Conservation (phyloP, 2,888 invertebrate species). For the Labia minor region DNA sequence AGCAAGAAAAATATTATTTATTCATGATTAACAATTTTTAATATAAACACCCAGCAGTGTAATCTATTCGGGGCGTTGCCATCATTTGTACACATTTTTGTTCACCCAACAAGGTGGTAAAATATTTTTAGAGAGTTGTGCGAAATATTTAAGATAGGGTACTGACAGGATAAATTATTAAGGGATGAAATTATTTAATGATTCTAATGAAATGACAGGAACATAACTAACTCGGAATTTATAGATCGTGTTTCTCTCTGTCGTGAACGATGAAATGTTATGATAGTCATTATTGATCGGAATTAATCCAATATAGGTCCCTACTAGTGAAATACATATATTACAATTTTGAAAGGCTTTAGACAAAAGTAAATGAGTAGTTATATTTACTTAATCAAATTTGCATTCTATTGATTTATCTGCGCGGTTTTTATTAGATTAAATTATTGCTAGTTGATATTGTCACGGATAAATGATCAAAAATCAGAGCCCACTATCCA, state of each 20-base stretch:
- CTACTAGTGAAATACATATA: too few species aligned
- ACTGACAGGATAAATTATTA: neutral
- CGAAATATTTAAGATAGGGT: neutral
- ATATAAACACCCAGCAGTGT: neutral
- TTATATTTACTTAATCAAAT: too few species aligned
- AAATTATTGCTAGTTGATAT: too few species aligned
- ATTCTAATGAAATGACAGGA: neutral
- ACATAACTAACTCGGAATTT: neutral
- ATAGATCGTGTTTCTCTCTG: neutral
- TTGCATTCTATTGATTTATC: too few species aligned
- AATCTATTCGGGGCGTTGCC: neutral
- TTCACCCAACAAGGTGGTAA: neutral
- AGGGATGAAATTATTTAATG: neutral
- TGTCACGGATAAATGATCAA: too few species aligned
- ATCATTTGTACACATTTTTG: neutral
- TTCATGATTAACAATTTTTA: slow-evolving; percentile 13
- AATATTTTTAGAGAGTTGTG: too few species aligned
- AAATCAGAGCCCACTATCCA: too few species aligned
- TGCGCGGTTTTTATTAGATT: too few species aligned
- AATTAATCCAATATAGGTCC: neutral
- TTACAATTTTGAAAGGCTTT: too few species aligned
- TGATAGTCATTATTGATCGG: slow-evolving; percentile 1
- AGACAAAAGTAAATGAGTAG: too few species aligned
- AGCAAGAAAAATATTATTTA: neutral
- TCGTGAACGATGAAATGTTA: slow-evolving; percentile 7